phyloP scores from a whole-genome alignment of 2,113 vertebrate genomes.

The Nothoprocta pentlandii region DNA sequence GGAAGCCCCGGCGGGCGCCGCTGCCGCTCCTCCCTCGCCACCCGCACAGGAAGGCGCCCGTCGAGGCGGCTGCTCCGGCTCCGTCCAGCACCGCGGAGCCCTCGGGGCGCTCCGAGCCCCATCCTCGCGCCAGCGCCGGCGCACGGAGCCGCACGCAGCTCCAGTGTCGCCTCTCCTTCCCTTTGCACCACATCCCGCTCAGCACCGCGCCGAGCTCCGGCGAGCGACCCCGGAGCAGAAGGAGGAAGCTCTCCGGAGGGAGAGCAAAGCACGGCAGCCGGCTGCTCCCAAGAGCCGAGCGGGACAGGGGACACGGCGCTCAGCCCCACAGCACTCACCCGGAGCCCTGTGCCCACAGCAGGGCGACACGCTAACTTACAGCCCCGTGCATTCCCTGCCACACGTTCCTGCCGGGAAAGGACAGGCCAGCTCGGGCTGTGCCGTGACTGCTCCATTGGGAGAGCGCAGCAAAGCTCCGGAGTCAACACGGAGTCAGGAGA shows the following conservation, averaged over 20 bases:
- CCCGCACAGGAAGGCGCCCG: conserved; percentile 9
- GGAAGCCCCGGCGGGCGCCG: not conserved
- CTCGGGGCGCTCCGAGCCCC: not conserved
- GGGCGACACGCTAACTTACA: fast-evolving
- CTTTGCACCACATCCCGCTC: not conserved
- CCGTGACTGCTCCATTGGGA: not conserved
- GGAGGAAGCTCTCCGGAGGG: too few relatives aligned
- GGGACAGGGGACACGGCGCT: fast-evolving
- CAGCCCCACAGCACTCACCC: fast-evolving
- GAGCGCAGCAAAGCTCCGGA: not conserved
- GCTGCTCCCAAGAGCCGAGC: too few relatives aligned
- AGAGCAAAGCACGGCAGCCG: not conserved
- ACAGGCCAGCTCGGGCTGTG: not conserved
- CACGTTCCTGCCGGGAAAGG: not conserved
- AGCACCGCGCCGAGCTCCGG: not conserved
- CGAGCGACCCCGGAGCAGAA: too few relatives aligned
- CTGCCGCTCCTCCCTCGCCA: not conserved
- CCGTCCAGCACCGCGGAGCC: not conserved
- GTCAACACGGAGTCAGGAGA: not conserved
- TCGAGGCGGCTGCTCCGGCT: not conserved
- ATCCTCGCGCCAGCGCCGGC: not conserved
- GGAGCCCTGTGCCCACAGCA: fast-evolving
- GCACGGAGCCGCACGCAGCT: not conserved
- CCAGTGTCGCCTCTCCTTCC: not conserved
- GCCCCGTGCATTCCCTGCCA: not conserved